Base-by-base conservation (phyloP, 1,140 invertebrate species). In the Bombyx mandarina region DNA sequence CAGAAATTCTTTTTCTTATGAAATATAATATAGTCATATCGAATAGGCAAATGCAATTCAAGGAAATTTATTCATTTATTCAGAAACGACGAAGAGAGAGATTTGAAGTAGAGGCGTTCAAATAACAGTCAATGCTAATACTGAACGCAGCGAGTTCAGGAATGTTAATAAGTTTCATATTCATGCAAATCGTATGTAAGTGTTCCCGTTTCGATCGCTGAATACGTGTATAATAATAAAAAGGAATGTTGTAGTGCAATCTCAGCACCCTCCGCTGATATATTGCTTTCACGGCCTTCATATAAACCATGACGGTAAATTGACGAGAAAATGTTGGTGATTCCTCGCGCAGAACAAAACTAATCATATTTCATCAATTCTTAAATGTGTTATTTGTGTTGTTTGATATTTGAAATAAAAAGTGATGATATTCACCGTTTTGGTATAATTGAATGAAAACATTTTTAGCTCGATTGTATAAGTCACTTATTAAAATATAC, bases 321-420 rank as follows among this genome's bases (percentile, higher is more conserved):
- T 76, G 71, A 63, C 65, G 63, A 66, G 66, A 71, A 73, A 73
- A 69, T 66, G 61, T 73, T 65, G 64, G 71, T 65, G 66, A 75
- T 73, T 64, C 62, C 62, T 63, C 67, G 60, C 66, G 65, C 60
- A 63, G 65, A 70, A 71, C 72, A 72, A 18, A 62, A 63, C 58
- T 62, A 69, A 72, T 71, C 66, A 69, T 73, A 74, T 74, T 74
- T 70, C 65, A 74, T 71, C 61, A 69, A 66, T 3, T 35, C 26
- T 35, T 35, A 35, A 3, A 35, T 35, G 26, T 35, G 1, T 35
- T 35, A 35, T 35, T 35, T 35, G 26, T 35, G 26, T 35, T 35
- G 26, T 35, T 35, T 35, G 4, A 35, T 3, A 35, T 35, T 35
- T 35, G 12, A 35, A 35, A 35, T 35, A 35, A 35, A 35, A 2